Percentiles rank a stretch among this genome's conserved stretches.
Conservation (phyloP, 1,140 invertebrate species). For the Matsumurasca onukii region DNA sequence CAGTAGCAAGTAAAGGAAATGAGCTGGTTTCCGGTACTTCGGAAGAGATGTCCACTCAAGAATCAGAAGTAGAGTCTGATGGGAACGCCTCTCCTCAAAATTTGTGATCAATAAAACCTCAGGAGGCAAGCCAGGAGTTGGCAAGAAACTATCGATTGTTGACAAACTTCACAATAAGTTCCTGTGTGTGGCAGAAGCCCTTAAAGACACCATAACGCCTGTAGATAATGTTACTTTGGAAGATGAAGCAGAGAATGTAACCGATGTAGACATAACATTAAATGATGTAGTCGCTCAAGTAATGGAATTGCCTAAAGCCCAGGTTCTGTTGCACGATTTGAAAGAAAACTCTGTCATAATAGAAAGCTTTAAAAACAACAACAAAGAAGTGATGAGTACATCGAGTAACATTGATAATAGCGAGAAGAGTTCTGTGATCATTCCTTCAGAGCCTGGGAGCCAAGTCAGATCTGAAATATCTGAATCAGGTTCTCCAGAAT, state of each 20-base stretch:
- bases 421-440: background rate
- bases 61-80: background rate
- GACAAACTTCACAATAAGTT: slow-evolving; percentile 30
- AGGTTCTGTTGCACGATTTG: slow-evolving; percentile 15
- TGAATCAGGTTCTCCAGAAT: background rate
- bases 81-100: background rate
- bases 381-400: too few species aligned
- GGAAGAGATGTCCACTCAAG: too few species aligned
- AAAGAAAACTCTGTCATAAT: too few species aligned
- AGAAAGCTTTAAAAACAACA: too few species aligned
- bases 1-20: too few species aligned
- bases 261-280: background rate
- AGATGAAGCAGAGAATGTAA: background rate
- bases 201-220: background rate
- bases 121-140: background rate
- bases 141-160: slow-evolving; percentile 25
- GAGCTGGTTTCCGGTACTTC: too few species aligned
- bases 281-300: background rate
- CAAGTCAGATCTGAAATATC: background rate
- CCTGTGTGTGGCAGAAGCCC: background rate
- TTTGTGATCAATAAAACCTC: slow-evolving; percentile 7
- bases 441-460: background rate
- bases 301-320: background rate
- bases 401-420: too few species aligned
- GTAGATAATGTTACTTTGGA: background rate